phyloP scores from a whole-genome alignment of 2,113 vertebrate genomes.

The Stigmatopora argus region DNA sequence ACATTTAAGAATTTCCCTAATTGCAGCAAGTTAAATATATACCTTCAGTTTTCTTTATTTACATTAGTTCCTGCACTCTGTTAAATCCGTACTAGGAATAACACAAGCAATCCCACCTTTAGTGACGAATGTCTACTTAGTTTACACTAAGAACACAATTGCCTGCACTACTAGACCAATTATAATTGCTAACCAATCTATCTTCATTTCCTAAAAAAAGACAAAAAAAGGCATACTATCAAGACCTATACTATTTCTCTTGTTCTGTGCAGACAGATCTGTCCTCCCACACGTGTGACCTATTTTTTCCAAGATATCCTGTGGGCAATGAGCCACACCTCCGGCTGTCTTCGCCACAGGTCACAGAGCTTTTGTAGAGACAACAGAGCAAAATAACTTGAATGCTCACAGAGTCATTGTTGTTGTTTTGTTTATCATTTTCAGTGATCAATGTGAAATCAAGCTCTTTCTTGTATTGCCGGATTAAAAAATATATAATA shows the following conservation, averaged over 20 bases:
- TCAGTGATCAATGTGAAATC: constrained; percentile 24
- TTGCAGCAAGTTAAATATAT: no score
- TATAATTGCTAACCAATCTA: constrained; percentile 54
- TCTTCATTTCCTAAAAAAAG: constrained; percentile 31
- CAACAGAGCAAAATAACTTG: constrained; percentile 20
- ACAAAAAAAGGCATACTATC: constrained; percentile 10
- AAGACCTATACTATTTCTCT: constrained; percentile 32
- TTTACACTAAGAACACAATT: constrained; percentile 49
- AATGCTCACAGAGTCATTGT: constrained; percentile 35
- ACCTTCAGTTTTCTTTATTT: no score
- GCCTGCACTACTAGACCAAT: constrained; percentile 44
- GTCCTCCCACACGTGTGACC: constrained; percentile 48
- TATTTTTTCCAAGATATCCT: constrained; percentile 56
- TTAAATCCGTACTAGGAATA: constrained; percentile 13
- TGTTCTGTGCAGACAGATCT: constrained; percentile 41
- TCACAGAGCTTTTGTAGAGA: constrained; percentile 32
- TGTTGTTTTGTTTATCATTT: constrained; percentile 33
- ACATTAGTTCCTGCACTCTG: no score
- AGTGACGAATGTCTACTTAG: constrained; percentile 68
- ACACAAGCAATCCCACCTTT: constrained; percentile 23
- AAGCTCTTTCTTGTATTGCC: constrained; percentile 24
- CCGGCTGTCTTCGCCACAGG: constrained; percentile 43
- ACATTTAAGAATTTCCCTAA: no score
- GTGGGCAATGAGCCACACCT: constrained; percentile 53
- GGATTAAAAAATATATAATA: neutral